Conservation (phyloP, 2,888 invertebrate genomes). For the Pristionchus arcanus region DNA sequence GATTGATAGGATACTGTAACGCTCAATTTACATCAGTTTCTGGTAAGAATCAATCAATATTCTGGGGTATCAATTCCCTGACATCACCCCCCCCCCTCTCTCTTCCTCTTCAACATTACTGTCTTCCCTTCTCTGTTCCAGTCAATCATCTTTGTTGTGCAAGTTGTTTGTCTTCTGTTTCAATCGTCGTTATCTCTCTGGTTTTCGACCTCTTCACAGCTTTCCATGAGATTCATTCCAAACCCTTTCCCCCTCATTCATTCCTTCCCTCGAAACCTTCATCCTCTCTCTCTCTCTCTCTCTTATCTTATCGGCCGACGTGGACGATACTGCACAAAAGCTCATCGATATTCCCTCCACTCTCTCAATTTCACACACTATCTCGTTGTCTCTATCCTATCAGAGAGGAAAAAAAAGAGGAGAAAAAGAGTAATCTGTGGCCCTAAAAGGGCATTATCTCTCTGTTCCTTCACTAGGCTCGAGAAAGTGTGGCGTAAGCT, state of each 20-base stretch:
- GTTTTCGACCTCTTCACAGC: background rate
- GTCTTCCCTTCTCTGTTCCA: background rate
- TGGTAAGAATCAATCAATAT: background rate
- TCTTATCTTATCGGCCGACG: slow-evolving; percentile 20
- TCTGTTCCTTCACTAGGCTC: background rate
- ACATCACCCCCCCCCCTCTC: background rate
- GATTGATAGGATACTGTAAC: background rate
- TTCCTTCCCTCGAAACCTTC: background rate
- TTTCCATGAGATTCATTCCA: background rate
- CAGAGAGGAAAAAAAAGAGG: background rate
- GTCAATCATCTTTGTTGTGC: background rate
- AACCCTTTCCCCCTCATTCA: background rate
- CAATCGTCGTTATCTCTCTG: background rate
- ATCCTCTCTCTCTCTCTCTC: background rate
- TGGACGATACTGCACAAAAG: slow-evolving; percentile 4
- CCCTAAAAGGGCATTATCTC: slow-evolving; percentile 48
- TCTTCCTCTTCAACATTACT: background rate
- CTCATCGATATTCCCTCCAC: background rate
- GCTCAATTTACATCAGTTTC: background rate
- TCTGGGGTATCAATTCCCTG: too few species aligned
- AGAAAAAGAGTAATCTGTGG: slow-evolving; percentile 12
- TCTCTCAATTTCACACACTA: background rate
- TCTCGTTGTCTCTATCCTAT: background rate
- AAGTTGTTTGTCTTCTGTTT: slow-evolving; percentile 6
- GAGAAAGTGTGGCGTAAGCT: background rate